A percentile compares a stretch with the other conserved stretches of the same genome.
Conservation (phyloP, 2,113 vertebrate genomes). For the Crocuta crocuta region DNA sequence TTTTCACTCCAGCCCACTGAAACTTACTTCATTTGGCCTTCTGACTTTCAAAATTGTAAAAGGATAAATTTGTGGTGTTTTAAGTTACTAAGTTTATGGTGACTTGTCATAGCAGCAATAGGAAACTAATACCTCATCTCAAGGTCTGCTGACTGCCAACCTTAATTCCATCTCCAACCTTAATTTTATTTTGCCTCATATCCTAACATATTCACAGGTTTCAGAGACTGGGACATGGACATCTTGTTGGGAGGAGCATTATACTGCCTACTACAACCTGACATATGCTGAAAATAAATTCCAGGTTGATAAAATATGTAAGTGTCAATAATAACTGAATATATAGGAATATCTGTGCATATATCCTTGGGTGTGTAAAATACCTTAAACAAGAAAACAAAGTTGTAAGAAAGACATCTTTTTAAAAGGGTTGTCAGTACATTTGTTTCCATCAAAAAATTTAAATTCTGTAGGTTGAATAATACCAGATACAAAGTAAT, state of each 20-base stretch:
- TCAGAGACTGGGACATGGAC: background rate
- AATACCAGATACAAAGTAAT: background rate
- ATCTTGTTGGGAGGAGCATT: background rate
- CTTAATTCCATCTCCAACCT: background rate
- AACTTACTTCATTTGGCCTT: background rate
- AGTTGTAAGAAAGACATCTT: background rate
- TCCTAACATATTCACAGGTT: background rate
- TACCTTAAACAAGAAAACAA: background rate
- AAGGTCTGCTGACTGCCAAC: background rate
- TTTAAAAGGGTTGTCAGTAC: background rate
- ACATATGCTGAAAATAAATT: background rate
- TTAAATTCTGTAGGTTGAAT: background rate
- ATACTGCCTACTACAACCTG: background rate
- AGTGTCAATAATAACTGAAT: background rate
- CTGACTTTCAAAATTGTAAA: background rate
- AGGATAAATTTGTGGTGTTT: background rate
- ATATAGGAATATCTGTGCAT: background rate
- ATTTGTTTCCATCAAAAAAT: background rate
- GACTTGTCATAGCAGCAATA: background rate
- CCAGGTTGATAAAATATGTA: background rate
- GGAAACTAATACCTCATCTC: background rate
- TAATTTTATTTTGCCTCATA: background rate
- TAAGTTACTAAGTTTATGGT: background rate
- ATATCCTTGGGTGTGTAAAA: background rate
- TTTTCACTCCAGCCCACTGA: background rate